phyloP scores from a whole-genome alignment of 2,113 vertebrate genomes.

The Gambusia holbrooki region DNA sequence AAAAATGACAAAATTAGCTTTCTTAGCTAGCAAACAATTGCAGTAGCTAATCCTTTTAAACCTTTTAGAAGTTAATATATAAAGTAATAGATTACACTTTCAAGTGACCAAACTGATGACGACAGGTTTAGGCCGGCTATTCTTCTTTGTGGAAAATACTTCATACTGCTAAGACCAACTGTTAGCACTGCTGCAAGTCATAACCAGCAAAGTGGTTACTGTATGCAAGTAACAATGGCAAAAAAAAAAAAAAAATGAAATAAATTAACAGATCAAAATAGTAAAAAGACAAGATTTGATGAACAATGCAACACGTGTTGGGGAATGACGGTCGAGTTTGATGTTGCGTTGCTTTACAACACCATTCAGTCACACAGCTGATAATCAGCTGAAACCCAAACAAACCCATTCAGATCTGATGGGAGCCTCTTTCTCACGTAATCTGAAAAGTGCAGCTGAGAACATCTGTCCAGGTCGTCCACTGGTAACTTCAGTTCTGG shows the following conservation, averaged over 20 bases:
- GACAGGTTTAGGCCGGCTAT: conserved; percentile 13
- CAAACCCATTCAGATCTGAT: conserved; percentile 1
- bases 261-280: conserved; percentile 1
- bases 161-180: not conserved
- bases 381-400: conserved; percentile 10
- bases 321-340: conserved; percentile 14
- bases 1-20: not conserved
- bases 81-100: conserved; percentile 19
- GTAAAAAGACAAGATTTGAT: conserved; percentile 7
- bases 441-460: not conserved
- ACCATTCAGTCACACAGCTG: not conserved
- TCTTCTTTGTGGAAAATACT: conserved; percentile 4
- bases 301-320: not conserved
- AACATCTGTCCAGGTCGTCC: not conserved
- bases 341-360: not conserved
- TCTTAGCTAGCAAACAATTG: not conserved
- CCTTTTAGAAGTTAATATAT: not conserved
- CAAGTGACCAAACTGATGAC: conserved; percentile 5
- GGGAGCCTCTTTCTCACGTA: conserved; percentile 3
- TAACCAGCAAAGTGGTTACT: conserved; percentile 15
- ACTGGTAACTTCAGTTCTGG: conserved; percentile 46
- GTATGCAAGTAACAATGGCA: not conserved
- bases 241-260: not conserved
- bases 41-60: not conserved
- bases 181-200: conserved; percentile 15